These are phyloP conservation scores for Ceraclea dissimilis DNA, from an alignment of 2,888 invertebrate species.

Conservation along the genomic window DNA sequence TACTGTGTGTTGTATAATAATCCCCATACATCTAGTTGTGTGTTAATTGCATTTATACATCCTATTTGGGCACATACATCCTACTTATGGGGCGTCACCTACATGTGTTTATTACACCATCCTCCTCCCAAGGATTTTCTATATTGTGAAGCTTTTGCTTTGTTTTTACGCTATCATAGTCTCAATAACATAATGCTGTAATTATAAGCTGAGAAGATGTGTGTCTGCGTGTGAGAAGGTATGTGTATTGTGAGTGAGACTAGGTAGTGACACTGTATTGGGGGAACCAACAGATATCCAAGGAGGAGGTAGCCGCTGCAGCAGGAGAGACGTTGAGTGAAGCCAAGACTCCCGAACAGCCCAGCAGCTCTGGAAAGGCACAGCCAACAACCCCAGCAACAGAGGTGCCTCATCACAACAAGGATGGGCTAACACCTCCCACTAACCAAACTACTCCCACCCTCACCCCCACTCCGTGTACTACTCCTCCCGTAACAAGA, in stretches of 20 bases:
- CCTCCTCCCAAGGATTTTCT: neutral
- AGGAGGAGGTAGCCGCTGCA: constrained; percentile 36
- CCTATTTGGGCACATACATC: constrained; percentile 10
- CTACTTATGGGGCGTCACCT: neutral
- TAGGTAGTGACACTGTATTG: constrained; percentile 25
- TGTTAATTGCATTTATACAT: constrained; percentile 11
- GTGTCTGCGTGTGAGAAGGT: constrained; percentile 3
- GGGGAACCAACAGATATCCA: constrained; percentile 49
- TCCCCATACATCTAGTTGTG: constrained; percentile 13
- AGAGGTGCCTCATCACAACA: constrained; percentile 22
- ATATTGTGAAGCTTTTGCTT: constrained; percentile 20
- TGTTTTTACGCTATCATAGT: constrained; percentile 10
- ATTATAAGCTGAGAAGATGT: constrained; percentile 1
- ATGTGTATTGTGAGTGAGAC: constrained; percentile 25
- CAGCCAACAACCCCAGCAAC: constrained; percentile 23
- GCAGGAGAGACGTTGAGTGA: constrained; percentile 26
- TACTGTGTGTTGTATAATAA: constrained; percentile 17
- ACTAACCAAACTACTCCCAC: constrained; percentile 29
- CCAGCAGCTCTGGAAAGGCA: neutral
- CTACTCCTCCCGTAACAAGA: constrained; percentile 25
- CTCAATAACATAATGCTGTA: constrained; percentile 1
- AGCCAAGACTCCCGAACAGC: constrained; percentile 31
- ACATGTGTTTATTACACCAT: too few species aligned
- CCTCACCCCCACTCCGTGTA: constrained; percentile 25
- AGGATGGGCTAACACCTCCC: constrained; percentile 34